Evolutionary conservation across 2,888 invertebrate species (phyloP).

Genomic region (Heteropelma amictum): DNA sequence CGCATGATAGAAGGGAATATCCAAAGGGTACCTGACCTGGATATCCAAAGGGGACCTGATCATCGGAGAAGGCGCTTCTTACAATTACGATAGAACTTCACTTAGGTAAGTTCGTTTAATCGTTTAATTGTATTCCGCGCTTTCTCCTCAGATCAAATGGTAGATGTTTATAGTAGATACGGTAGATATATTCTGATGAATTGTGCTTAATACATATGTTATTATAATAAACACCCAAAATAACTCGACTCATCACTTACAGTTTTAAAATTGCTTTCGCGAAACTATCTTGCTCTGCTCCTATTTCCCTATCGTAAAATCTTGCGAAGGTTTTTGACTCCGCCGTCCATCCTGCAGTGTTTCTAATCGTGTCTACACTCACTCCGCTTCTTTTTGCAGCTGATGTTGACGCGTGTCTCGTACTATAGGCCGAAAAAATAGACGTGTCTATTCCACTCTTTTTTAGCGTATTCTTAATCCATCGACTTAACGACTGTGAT

Average conservation of each 20-base stretch:
- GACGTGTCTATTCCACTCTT: conserved; percentile 55
- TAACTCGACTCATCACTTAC: conserved; percentile 8
- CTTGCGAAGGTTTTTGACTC: conserved; percentile 58
- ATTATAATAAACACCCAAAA: not conserved
- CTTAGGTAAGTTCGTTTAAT: too few species aligned
- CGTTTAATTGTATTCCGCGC: too few species aligned
- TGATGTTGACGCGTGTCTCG: conserved; percentile 61
- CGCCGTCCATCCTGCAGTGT: conserved; percentile 59
- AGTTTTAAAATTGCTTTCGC: conserved; percentile 31
- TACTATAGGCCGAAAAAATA: conserved; percentile 53
- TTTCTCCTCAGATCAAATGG: conserved; percentile 40
- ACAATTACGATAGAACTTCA: too few species aligned
- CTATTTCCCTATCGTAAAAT: conserved; percentile 36
- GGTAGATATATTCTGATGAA: conserved; percentile 23
- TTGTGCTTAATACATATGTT: conserved; percentile 5
- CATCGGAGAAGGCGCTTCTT: too few species aligned
- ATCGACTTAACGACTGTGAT: conserved; percentile 57
- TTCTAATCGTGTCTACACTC: conserved; percentile 52
- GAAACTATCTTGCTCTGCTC: conserved; percentile 9
- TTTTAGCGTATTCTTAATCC: conserved; percentile 42
- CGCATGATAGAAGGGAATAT: too few species aligned
- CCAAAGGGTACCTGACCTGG: too few species aligned
- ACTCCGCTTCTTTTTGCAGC: conserved; percentile 57
- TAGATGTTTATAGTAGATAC: conserved; percentile 44
- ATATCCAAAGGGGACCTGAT: too few species aligned